A percentile compares a stretch with the other conserved stretches of the same genome.
These are phyloP conservation scores for Rotaria magnacalcarata DNA, from an alignment of 2,888 invertebrate species.

Conservation along the genomic window DNA sequence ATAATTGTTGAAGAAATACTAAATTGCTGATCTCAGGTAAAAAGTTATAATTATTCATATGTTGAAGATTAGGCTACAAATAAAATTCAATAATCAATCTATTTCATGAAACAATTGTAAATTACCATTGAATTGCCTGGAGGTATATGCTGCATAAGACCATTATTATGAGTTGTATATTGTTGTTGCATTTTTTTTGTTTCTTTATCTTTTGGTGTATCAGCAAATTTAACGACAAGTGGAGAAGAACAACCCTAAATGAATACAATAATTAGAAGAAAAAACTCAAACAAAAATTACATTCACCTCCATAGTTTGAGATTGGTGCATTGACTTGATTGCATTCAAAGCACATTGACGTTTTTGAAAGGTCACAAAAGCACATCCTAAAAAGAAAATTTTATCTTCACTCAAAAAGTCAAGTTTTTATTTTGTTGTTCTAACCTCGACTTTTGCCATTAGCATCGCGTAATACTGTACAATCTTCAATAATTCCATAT, in stretches of 20 bases:
- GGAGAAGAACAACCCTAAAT: conserved; percentile 87
- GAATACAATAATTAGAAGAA: neutral
- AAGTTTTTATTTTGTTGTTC: neutral
- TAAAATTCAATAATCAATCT: neutral
- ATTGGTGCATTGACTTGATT: conserved; percentile 94
- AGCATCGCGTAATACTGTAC: conserved; percentile 68
- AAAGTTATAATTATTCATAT: conserved; percentile 14
- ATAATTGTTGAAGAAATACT: conserved; percentile 36
- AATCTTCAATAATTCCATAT: conserved; percentile 94
- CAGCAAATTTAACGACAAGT: conserved; percentile 95
- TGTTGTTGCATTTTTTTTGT: conserved; percentile 79
- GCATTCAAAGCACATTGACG: conserved; percentile 94
- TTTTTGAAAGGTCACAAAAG: conserved; percentile 94
- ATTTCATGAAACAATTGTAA: neutral
- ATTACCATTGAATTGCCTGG: neutral
- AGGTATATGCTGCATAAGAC: conserved; percentile 58
- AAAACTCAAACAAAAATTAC: no score
- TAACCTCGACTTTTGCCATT: conserved; percentile 41
- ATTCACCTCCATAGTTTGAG: conserved; percentile 89
- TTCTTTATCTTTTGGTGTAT: conserved; percentile 97
- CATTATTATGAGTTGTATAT: conserved; percentile 67
- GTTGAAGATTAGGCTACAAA: neutral
- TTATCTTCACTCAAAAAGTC: neutral
- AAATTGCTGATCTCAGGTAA: conserved; percentile 24
- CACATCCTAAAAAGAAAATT: conserved; percentile 69